Evolutionary conservation across 2,888 invertebrate species (phyloP).

Genomic region (Papilio protenor): DNA sequence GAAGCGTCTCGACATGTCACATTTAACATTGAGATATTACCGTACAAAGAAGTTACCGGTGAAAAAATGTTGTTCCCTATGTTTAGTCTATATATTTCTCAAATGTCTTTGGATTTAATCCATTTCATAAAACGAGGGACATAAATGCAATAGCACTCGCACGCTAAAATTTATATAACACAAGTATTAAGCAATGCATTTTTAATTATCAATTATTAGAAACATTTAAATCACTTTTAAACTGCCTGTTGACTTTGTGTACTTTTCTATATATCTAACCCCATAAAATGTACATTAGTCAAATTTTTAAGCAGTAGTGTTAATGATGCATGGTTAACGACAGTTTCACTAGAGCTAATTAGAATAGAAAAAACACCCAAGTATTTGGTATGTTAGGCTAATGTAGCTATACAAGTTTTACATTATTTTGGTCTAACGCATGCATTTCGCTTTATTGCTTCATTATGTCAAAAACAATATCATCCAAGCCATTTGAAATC

Average conservation of each 20-base stretch:
- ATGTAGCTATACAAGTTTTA: neutral
- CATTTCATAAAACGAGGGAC: neutral
- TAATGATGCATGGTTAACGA: neutral
- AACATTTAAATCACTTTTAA: neutral
- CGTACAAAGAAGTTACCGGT: too few species aligned
- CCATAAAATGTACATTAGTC: neutral
- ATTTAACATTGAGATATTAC: too few species aligned
- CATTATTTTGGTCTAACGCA: neutral
- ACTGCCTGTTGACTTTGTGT: neutral
- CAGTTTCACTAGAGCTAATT: neutral
- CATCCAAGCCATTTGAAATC: neutral
- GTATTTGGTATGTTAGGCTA: neutral
- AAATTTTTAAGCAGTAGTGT: neutral
- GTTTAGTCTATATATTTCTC: too few species aligned
- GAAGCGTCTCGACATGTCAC: too few species aligned
- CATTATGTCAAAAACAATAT: neutral
- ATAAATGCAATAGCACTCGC: constrained; percentile 11
- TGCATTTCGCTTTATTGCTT: neutral
- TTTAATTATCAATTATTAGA: neutral
- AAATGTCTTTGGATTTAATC: neutral
- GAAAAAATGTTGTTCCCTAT: too few species aligned
- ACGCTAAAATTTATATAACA: neutral
- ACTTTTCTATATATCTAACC: neutral
- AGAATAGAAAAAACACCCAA: neutral
- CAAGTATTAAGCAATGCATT: neutral